Conservation (phyloP, 2,888 invertebrate species). For the Epistrophe grossulariae region DNA sequence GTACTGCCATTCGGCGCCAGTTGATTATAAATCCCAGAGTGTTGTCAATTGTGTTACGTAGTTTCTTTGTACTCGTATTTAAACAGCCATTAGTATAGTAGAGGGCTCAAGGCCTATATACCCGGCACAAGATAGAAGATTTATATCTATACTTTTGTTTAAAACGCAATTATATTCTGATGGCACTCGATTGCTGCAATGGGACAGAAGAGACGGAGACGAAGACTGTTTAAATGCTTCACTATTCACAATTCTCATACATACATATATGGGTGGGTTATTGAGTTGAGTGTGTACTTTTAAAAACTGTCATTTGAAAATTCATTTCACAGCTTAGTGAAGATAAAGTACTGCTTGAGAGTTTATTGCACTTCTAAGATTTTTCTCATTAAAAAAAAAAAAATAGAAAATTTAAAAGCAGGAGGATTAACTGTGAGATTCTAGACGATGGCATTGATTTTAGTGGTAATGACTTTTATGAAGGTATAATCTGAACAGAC, state of each 20-base stretch:
- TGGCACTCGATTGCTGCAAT: constrained; percentile 6
- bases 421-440: constrained; percentile 7
- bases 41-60: constrained; percentile 17
- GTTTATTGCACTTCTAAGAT: constrained; percentile 41
- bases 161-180: constrained; percentile 32
- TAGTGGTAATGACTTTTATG: constrained; percentile 13
- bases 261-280: background rate
- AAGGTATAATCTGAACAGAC: background rate
- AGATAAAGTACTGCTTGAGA: constrained; percentile 20
- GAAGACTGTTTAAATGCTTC: background rate
- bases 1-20: constrained; percentile 24
- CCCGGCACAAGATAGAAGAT: constrained; percentile 17
- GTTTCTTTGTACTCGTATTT: constrained; percentile 29
- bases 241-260: too few species aligned
- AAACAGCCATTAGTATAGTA: constrained; percentile 40
- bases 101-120: background rate
- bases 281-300: constrained; percentile 10
- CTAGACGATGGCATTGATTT: constrained; percentile 1
- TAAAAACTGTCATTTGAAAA: constrained; percentile 23
- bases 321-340: constrained; percentile 31
- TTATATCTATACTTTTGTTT: constrained; percentile 35
- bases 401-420: background rate
- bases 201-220: background rate
- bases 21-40: constrained; percentile 26
- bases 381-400: background rate